phyloP scores from a whole-genome alignment of 2,888 invertebrate species.

The Microchrysa polita region DNA sequence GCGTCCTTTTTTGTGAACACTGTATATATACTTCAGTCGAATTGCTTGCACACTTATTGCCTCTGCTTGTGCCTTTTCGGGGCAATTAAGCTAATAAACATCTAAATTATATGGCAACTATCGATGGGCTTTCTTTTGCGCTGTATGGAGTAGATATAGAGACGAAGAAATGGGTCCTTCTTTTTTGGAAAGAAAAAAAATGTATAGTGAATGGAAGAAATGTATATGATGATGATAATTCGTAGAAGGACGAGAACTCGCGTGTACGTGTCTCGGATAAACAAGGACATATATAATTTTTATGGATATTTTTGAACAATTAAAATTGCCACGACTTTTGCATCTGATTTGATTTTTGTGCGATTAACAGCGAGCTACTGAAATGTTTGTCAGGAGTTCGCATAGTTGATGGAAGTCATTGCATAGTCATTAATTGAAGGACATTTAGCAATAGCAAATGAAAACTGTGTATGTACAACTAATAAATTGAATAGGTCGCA shows the following conservation, averaged over 20 bases:
- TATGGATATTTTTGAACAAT: conserved; percentile 1
- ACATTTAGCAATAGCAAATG: no score
- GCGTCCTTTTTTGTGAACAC: not conserved
- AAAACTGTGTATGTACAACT: no score
- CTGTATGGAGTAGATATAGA: not conserved
- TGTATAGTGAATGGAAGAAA: conserved; percentile 15
- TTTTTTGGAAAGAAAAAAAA: conserved; percentile 25
- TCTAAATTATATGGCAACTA: conserved; percentile 35
- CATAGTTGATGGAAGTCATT: no score
- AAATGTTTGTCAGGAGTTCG: not conserved
- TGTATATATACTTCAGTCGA: conserved; percentile 28
- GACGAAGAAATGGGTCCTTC: not conserved
- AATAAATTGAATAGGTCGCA: no score
- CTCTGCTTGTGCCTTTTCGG: not conserved
- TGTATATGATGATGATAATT: not conserved
- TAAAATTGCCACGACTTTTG: conserved; percentile 3
- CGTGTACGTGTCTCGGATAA: not conserved
- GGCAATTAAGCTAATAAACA: conserved; percentile 43
- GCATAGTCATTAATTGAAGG: conserved; percentile 3
- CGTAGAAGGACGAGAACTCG: conserved; percentile 21
- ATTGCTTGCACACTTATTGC: conserved; percentile 13
- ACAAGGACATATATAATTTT: not conserved
- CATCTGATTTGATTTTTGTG: not conserved
- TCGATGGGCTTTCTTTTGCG: conserved; percentile 23
- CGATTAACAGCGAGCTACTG: conserved; percentile 15